Base-by-base conservation (phyloP, 2,888 invertebrate genomes). In the Orthosia gothica region DNA sequence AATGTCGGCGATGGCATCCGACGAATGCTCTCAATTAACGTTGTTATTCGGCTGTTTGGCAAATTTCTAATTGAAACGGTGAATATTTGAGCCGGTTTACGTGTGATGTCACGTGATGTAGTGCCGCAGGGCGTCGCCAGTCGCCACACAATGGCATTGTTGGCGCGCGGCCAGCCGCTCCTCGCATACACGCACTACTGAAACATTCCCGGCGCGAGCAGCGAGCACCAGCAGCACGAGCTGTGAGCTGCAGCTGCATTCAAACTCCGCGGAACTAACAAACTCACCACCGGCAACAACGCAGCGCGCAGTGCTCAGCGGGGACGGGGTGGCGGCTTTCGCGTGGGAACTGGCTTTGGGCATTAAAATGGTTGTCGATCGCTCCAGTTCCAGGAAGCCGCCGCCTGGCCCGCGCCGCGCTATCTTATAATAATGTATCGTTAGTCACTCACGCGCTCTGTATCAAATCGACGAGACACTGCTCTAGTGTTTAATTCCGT, bases 1-100 rank as follows among this genome's bases (percentile, higher is more conserved):
- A 91, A 91, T 89, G 90, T 83, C 83, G 74, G 81, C 67, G 82
- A 85, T 82, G 92, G 91, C 89, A 92, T 91, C 76, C 89, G 79
- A 85, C 72, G 89, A 90, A 91, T 90, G 90, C 89, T 89, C 90
- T 90, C 93, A 92, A 93, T 93, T 92, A 93, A 89, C 91, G 88
- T 89, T 88, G 92, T 88, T 90, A 92, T 89, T 89, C 87, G 87
- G 84, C 84, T 84, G 90, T 89, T 93, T 91, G 91, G 91, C 90
- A 91, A 92, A 92, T 92, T 91, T 92, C 90, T 92, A 91, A 93
- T 90, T 91, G 92, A 92, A 93, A 90, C 88, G 74, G 89, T 86
- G 88, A 91, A 92, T 92, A 91, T 92, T 89, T 91, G 80, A 89
- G 86, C 88, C 83, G 88, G 80, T 81, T 85, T 71, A 81, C 79